Percentiles rank a stretch among this genome's conserved stretches.
These are phyloP conservation scores for Drosophila melanica DNA, from an alignment of 1,140 invertebrate species.

Conservation along the genomic window DNA sequence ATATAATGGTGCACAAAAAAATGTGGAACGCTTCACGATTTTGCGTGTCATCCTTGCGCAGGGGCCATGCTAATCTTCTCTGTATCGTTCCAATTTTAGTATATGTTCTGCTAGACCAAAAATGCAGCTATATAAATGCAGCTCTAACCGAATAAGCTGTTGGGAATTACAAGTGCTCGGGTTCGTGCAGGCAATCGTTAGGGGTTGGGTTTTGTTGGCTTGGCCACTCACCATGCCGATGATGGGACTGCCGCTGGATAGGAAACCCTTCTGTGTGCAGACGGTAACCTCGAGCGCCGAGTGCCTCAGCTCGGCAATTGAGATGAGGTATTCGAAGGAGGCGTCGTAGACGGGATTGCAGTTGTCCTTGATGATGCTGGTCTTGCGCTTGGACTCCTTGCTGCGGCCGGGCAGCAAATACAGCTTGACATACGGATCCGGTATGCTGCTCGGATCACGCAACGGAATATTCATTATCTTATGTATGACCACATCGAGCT, in stretches of 20 bases:
- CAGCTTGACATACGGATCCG: constrained; percentile 97
- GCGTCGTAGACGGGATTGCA: constrained; percentile 96
- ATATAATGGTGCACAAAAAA: constrained; percentile 85
- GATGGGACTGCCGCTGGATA: constrained; percentile 90
- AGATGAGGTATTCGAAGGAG: constrained; percentile 93
- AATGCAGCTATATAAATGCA: constrained; percentile 45
- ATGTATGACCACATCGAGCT: constrained; percentile 92
- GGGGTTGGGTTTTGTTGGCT: constrained; percentile 17
- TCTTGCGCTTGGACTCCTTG: constrained; percentile 96
- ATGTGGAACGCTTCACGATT: constrained; percentile 95
- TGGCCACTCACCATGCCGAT: constrained; percentile 89
- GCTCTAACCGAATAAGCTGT: neutral
- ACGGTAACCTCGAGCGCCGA: constrained; percentile 91
- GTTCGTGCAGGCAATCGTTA: constrained; percentile 15
- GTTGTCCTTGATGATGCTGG: constrained; percentile 93
- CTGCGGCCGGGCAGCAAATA: constrained; percentile 94
- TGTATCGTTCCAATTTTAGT: constrained; percentile 95
- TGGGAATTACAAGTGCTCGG: constrained; percentile 54
- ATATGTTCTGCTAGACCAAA: constrained; percentile 90
- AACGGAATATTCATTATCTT: constrained; percentile 95
- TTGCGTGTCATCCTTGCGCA: constrained; percentile 96
- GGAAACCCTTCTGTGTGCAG: constrained; percentile 92
- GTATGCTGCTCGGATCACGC: constrained; percentile 94
- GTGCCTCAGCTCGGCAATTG: constrained; percentile 89
- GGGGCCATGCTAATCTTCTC: constrained; percentile 97